Evolutionary conservation across 2,888 invertebrate genomes (phyloP), one percentile per base, ranked within the genome.

Genomic region (Drosophila prolongata): DNA sequence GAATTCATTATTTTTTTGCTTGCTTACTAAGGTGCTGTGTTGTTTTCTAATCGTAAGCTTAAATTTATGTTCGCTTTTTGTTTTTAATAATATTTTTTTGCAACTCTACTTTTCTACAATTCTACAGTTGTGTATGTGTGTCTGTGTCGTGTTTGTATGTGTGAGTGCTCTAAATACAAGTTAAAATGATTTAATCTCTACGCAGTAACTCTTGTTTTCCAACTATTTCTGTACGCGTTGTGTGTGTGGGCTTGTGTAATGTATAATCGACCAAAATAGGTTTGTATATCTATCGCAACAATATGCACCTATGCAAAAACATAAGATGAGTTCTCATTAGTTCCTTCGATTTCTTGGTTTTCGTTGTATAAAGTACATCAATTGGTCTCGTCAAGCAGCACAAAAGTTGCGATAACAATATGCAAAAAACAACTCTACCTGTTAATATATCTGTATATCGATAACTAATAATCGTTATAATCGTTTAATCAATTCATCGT

Each of bases 331-430:
- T 79, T 77, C 58, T 59, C 50, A 43, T 73, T 60, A 56, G 57
- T 65, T 71, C 59, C 46, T 67, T 38, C 27, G 61, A 14, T 66
- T 67, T 64, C 64, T 61, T 69, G 16, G 34, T 71, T 61, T 83
- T 86, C 81, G 81, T 88, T 85, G 89, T 85, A 85, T 89, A 85
- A 89, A 87, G 80, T 89, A 89, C 85, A 80, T 86, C 89, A 85
- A 89, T 86, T 86, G 85, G 85, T 86, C 82, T 82, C 85, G 85
- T 89, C 85, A 87, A 89, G 87, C 89, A 86, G 85, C 85, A 87
- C 82, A 86, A 88, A 86, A 88, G 87, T 88, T 89, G 81, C 84
- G 77, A 80, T 83, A 83, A 83, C 83, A 83, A 83, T 86, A 77
- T 79, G 79, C 78, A 77, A 80, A 74, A 81, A 83, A 83, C 83